Base-by-base conservation (phyloP, 2,888 invertebrate genomes). In the Mythimna vitellina region DNA sequence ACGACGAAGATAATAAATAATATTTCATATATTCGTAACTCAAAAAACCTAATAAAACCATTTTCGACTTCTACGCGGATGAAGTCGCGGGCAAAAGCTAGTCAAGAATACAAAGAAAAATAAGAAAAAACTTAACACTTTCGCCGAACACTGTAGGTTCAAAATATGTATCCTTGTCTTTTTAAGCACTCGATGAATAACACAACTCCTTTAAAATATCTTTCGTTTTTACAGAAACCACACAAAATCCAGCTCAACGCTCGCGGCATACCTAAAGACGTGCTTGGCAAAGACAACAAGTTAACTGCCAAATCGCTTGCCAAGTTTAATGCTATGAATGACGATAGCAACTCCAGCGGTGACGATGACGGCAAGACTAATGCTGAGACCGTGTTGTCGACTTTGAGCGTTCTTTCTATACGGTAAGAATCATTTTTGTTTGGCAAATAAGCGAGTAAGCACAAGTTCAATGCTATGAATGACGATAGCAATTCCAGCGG, bases 221-320 rank as follows among this genome's bases (percentile, higher is more conserved):
- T 60, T 10, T 32, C 0, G 8, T 4, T 56, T 4, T 6, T 0
- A 29, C 93, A 97, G 94, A 94, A 94, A 86, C 87, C 92, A 0
- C 90, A 95, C 7, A 97, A 97, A 93, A 98, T 98, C 64, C 96
- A 96, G 91, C 97, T 98, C n/a, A 96, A 97, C 91, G 91, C 96
- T 0, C 97, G 97, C 0, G 98, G 98, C 0, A 96, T 99, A 29
- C 98, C 98, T 0, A 94, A 97, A 77, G 97, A 98, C 87, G 96
- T 97, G 0, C 89, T 98, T 0, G 96, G 97, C 49, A 96, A 96
- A 8, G 96, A 97, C 62, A 97, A 95, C 78, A 97, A 97, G 90
- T 92, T 98, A 14, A 98, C 98, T 0, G 92, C 96, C 10, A 97
- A 97, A 86, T 97, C 97, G 0, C 92, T 98, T 17, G 97, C 98